Base-by-base conservation (phyloP, 2,888 invertebrate genomes). In the Drosophila robusta region DNA sequence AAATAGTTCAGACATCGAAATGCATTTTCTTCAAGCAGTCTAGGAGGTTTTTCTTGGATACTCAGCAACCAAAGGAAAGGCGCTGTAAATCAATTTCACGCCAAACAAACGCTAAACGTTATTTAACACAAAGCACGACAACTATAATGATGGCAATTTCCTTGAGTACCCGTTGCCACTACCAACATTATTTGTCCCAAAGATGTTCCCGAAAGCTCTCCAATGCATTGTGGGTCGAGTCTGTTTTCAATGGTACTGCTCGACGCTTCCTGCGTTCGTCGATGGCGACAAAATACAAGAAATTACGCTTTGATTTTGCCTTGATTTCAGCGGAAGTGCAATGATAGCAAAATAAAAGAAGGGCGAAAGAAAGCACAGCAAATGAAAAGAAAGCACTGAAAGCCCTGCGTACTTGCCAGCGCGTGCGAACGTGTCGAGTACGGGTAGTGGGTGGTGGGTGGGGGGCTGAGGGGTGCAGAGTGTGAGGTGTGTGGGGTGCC, bases 121-220 rank as follows among this genome's bases (percentile, higher is more conserved):
- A 82, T 79, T 89, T 84, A 90, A 75, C 76, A 85, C 81, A 80
- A 58, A 80, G 88, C 55, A 77, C 78, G 84, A 76, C 79, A 78
- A 75, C 75, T 77, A 76, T 90, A 89, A 89, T 89, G 90, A 90
- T 88, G 90, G 90, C 90, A 89, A 89, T 89, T 89, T 89, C 90
- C 90, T 89, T 73, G 81, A 90, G 90, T 80, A 88, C 72, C 88
- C 78, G 72, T 49, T 70, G 70, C 71, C 70, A 74, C 74, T 38
- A 6, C 36, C 36, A 24, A 47, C 45, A 14, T 42, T 22, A 63
- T 60, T 67, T 75, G 61, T 61, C 66, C 49, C 47, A 58, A 52
- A 64, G 78, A 57, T 52, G 56, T 39, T 26, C 50, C 34, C 26
- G 36, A 47, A 61, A 54, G 32, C 22, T 45, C 9, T 39, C 57